Conservation (phyloP, 92 coral and sea anemone genomes). For the Actinostola sp. region DNA sequence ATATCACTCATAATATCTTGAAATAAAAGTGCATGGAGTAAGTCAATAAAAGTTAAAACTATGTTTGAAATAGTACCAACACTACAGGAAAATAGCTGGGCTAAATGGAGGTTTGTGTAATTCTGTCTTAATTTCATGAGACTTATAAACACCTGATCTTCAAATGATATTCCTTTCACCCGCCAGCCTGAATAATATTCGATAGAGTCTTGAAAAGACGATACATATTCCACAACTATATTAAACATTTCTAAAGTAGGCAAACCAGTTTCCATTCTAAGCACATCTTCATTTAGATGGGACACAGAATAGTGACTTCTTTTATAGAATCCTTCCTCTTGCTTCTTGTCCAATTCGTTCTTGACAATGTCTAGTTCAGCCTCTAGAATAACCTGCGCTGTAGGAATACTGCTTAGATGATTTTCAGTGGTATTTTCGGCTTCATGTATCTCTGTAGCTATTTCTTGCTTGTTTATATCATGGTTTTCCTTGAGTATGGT, state of each 20-base stretch:
- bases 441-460: neutral
- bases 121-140: conserved; percentile 59
- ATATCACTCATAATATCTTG: conserved; percentile 38
- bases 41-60: conserved; percentile 38
- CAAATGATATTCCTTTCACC: conserved; percentile 43
- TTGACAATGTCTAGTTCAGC: conserved; percentile 8
- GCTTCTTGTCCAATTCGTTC: neutral
- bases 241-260: no score
- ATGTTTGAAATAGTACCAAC: conserved; percentile 49
- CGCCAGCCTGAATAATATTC: conserved; percentile 62
- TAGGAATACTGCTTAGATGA: neutral
- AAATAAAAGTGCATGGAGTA: conserved; percentile 34
- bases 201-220: no score
- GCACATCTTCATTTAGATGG: no score
- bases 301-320: no score
- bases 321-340: neutral
- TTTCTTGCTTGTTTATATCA: neutral
- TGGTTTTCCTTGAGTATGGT: neutral
- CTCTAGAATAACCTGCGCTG: conserved; percentile 5
- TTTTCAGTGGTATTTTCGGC: no score
- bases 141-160: conserved; percentile 57
- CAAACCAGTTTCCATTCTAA: no score
- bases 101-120: conserved; percentile 58
- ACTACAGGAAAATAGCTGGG: conserved; percentile 52
- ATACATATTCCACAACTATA: no score